These are phyloP conservation scores for Syngnathus rostellatus DNA, from an alignment of 2,797 vertebrate species.

Conservation along the genomic window DNA sequence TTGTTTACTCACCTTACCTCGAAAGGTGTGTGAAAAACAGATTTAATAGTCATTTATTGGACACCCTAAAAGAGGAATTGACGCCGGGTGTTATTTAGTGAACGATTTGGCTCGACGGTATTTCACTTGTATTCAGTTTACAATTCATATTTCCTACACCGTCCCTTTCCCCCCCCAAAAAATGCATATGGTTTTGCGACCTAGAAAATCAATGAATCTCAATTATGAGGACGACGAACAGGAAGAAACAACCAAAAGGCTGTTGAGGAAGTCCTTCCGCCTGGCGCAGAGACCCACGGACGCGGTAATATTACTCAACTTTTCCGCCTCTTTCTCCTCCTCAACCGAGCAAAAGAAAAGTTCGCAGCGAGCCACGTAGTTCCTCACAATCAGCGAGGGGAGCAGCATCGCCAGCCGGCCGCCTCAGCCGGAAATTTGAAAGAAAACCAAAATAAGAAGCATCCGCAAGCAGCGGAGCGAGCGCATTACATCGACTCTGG, in stretches of 20 bases:
- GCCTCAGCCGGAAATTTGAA: neutral
- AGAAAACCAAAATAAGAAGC: neutral
- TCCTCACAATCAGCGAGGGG: slow-evolving; percentile 14
- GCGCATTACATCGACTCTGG: neutral
- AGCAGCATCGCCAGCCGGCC: neutral
- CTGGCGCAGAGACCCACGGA: slow-evolving; percentile 9
- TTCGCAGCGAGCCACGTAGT: slow-evolving; percentile 59
- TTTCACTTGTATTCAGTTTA: no score
- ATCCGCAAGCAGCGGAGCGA: neutral
- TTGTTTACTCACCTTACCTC: slow-evolving; percentile 9
- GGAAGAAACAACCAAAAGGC: neutral
- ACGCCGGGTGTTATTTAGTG: no score
- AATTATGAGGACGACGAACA: neutral
- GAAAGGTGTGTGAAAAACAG: neutral
- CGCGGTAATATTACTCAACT: slow-evolving; percentile 52
- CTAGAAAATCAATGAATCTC: slow-evolving; percentile 19
- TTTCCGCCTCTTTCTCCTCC: slow-evolving; percentile 64
- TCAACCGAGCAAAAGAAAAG: slow-evolving; percentile 20
- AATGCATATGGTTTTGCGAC: slow-evolving; percentile 51
- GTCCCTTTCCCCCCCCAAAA: neutral
- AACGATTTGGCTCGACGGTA: neutral
- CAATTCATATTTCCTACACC: no score
- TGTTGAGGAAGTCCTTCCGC: slow-evolving; percentile 30
- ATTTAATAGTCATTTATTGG: no score
- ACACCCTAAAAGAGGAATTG: neutral